Base-by-base conservation (phyloP, 1,140 invertebrate species). In the Caenorhabditis briggsae region DNA sequence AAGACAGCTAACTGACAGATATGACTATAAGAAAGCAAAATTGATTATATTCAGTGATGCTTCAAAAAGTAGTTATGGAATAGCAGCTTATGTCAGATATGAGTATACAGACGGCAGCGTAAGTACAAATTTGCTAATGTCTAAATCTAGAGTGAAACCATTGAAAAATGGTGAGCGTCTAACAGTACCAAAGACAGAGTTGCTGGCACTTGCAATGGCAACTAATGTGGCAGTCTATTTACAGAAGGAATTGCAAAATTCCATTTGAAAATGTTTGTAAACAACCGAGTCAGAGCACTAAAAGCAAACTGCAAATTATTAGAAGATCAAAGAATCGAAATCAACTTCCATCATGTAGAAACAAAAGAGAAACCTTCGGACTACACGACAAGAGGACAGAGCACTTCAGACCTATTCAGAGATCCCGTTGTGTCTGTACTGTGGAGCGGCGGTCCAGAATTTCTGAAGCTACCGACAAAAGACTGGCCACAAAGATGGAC, bases 41-140 rank as follows among this genome's bases (percentile, higher is more conserved):
- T 92, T 92, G 48, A 87, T 90, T 0, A 58, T 64, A 5, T 93
- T 92, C 86, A 90, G 89, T 56, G 92, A 93, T 88, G 92, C 92
- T 8, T 92, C 90, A 56, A 61, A 90, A 82, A 85, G 70, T 14
- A 90, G 89, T 11, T 93, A 92, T 82, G 92, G 88, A 11, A 90
- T 90, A 14, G 90, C 82, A 16, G 59, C 90, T 2, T 93, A 92
- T 88, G 16, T 91, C 46, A 23, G 65, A 74, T 86, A 89, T 2
- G 65, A 23, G 5, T 83, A 89, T 56, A 58, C 64, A 41, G 41
- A 83, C 9, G 8, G 78, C 41, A 5, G 82, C 83, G 86, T 84
- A 5, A 64, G 64, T 11, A 50, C 89, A 5, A 82, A 88, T 12
- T 65, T 93, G 43, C 7, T 93, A 33, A 83, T 90, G 23, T 89